A percentile compares a stretch with the other conserved stretches of the same genome.
phyloP scores from a whole-genome alignment of 2,113 vertebrate species.

The Brienomyrus longianalis region DNA sequence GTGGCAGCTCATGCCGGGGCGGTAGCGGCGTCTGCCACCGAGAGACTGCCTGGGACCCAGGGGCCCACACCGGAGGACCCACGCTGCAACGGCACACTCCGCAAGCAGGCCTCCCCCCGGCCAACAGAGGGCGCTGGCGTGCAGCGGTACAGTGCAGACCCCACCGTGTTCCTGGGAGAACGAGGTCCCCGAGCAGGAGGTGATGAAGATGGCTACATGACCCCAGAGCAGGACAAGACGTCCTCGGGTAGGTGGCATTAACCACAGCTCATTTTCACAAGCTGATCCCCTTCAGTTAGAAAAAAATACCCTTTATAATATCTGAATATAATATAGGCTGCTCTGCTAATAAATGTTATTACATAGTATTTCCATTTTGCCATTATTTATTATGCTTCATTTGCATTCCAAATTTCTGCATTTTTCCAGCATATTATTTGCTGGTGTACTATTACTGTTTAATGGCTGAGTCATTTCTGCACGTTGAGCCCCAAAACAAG shows the following conservation, averaged over 20 bases:
- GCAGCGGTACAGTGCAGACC: conserved; percentile 91
- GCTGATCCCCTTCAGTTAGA: neutral
- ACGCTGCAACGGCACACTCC: conserved; percentile 81
- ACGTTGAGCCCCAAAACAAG: neutral
- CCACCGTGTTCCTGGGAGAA: conserved; percentile 79
- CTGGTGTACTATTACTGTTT: conserved; percentile 1
- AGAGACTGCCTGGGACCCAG: conserved; percentile 57
- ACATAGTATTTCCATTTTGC: neutral
- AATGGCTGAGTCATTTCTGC: neutral
- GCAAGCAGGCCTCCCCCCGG: conserved; percentile 65
- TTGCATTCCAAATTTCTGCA: neutral
- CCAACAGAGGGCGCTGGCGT: conserved; percentile 71
- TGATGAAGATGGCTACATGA: conserved; percentile 90
- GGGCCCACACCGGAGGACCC: conserved; percentile 65
- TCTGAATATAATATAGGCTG: neutral
- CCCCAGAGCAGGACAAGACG: conserved; percentile 81
- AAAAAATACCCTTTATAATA: neutral
- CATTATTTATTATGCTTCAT: neutral
- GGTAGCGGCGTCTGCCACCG: conserved; percentile 45
- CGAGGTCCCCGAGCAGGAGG: conserved; percentile 65
- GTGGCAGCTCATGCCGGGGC: conserved; percentile 44
- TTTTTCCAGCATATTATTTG: neutral
- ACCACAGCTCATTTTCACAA: neutral
- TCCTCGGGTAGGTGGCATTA: conserved; percentile 71
- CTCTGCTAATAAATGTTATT: neutral